Conservation (phyloP, 2,797 vertebrate species). For the Fistularia tabacaria region DNA sequence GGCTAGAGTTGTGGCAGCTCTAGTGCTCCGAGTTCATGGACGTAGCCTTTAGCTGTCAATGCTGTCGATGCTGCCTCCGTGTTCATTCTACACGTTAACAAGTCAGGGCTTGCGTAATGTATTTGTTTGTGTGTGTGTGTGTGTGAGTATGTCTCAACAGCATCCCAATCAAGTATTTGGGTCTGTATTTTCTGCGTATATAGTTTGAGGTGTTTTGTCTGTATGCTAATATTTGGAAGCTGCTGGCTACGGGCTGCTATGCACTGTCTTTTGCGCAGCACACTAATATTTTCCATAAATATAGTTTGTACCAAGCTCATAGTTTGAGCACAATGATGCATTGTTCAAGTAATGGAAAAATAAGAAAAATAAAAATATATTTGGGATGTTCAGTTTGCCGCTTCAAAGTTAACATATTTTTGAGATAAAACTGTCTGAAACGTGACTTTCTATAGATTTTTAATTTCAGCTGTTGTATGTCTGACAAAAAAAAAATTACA, state of each 20-base stretch:
- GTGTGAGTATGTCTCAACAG: constrained; percentile 15
- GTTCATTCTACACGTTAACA: constrained; percentile 62
- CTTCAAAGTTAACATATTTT: too few species aligned
- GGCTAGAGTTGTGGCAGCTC: constrained; percentile 72
- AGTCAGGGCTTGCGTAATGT: constrained; percentile 58
- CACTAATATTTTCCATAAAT: too few species aligned
- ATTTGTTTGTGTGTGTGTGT: constrained; percentile 42
- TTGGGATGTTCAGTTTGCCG: too few species aligned
- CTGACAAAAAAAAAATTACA: background rate
- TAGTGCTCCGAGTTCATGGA: constrained; percentile 75
- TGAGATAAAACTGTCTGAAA: too few species aligned
- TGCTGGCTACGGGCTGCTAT: constrained; percentile 16
- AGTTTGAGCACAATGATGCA: too few species aligned
- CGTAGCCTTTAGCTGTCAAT: constrained; percentile 76
- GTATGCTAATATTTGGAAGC: constrained; percentile 7
- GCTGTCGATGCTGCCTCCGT: constrained; percentile 65
- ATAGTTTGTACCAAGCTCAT: too few species aligned
- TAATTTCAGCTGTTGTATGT: background rate
- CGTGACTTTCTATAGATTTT: too few species aligned
- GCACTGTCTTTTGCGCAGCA: background rate
- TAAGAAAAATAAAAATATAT: too few species aligned
- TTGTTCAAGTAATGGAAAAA: too few species aligned
- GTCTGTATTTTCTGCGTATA: constrained; percentile 32
- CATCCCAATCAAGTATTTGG: too few species aligned
- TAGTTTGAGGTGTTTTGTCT: constrained; percentile 11